phyloP scores from a whole-genome alignment of 2,797 vertebrate genomes.

The Acanthurus leucopareius region DNA sequence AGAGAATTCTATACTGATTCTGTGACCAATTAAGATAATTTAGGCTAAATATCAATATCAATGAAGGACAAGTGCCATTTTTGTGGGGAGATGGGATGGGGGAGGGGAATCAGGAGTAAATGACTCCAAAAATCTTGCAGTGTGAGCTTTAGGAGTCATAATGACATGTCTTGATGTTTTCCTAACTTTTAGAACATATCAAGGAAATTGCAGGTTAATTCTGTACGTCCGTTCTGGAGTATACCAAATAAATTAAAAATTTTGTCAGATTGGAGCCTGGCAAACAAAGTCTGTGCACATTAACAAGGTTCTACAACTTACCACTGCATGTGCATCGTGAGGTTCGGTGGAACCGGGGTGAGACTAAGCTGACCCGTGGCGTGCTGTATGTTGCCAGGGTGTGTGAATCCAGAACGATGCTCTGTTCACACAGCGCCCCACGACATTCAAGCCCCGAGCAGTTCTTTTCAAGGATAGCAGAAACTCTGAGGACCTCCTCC shows the following conservation, averaged over 20 bases:
- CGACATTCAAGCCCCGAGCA: slow-evolving; percentile 96
- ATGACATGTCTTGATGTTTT: too few species aligned
- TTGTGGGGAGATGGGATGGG: too few species aligned
- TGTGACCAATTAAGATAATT: too few species aligned
- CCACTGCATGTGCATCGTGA: slow-evolving; percentile 91
- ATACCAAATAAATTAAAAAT: neutral
- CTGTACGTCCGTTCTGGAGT: neutral
- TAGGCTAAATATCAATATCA: too few species aligned
- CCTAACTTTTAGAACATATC: too few species aligned
- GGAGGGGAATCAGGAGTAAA: too few species aligned
- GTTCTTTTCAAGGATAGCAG: slow-evolving; percentile 96
- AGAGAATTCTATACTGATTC: too few species aligned
- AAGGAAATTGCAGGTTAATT: too few species aligned
- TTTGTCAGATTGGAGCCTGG: neutral
- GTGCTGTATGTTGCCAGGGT: slow-evolving; percentile 95
- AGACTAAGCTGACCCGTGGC: slow-evolving; percentile 94
- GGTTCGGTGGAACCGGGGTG: slow-evolving; percentile 92
- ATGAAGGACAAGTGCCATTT: too few species aligned
- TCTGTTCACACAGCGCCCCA: slow-evolving; percentile 94
- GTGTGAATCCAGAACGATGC: slow-evolving; percentile 93
- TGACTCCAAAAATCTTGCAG: too few species aligned
- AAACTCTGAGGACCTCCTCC: slow-evolving; percentile 93
- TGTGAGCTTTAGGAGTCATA: too few species aligned
- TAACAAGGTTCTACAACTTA: slow-evolving; percentile 30
- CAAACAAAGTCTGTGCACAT: neutral